Evolutionary conservation across 2,797 vertebrate species (phyloP).

Genomic region (Allobates femoralis): DNA sequence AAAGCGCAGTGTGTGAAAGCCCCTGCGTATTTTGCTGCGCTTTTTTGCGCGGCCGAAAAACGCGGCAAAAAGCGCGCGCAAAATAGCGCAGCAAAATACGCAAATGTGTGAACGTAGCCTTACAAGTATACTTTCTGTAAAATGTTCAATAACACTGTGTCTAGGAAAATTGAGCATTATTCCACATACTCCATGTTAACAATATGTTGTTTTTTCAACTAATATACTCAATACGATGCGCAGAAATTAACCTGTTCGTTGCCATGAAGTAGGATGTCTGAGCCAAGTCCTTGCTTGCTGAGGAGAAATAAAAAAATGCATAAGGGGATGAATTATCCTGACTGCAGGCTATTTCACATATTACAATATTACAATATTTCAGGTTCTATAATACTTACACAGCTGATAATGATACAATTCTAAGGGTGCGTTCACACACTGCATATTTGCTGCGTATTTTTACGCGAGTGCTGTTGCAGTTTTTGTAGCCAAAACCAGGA

Average conservation of each 20-base stretch:
- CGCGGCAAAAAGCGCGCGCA: too few species aligned
- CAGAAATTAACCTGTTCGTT: conserved; percentile 82
- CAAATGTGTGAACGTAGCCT: too few species aligned
- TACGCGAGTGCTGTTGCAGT: too few species aligned
- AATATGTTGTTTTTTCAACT: background rate
- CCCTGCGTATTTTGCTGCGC: too few species aligned
- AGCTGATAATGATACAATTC: background rate
- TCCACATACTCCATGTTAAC: background rate
- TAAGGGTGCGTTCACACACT: too few species aligned
- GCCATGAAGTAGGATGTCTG: conserved; percentile 87
- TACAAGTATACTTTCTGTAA: too few species aligned
- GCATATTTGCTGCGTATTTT: too few species aligned
- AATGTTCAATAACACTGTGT: too few species aligned
- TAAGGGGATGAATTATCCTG: background rate
- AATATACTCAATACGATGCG: conserved; percentile 56
- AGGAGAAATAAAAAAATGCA: conserved; percentile 49
- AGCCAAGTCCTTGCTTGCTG: conserved; percentile 86
- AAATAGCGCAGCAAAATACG: too few species aligned
- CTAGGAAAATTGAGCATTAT: background rate
- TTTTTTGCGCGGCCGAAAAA: too few species aligned
- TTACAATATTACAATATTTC: background rate
- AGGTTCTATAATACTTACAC: background rate
- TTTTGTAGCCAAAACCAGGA: too few species aligned
- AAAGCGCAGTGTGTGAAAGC: too few species aligned
- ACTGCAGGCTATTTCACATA: background rate